These are phyloP conservation scores for Penelope pileata DNA, from an alignment of 2,113 vertebrate species.

Conservation along the genomic window DNA sequence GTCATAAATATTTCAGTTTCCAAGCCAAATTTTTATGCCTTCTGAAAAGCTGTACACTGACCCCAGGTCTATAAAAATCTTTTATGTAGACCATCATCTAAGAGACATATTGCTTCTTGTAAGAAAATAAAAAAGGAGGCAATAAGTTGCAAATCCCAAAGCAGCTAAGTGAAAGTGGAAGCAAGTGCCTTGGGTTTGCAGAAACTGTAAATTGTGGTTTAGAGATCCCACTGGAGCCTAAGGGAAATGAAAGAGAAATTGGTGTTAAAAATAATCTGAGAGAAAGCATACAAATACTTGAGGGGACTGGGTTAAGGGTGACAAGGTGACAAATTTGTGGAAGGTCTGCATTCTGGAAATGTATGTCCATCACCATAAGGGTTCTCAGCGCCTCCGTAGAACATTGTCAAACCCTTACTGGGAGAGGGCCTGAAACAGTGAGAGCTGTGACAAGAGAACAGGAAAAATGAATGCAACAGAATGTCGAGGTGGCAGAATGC, in stretches of 20 bases:
- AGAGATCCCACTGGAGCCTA: slow-evolving; percentile 66
- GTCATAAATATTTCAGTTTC: neutral
- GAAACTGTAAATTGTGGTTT: slow-evolving; percentile 76
- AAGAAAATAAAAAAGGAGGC: slow-evolving; percentile 72
- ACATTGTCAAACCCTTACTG: neutral
- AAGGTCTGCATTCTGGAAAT: neutral
- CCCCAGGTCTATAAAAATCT: slow-evolving; percentile 54
- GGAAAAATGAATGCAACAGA: neutral
- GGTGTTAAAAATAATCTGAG: slow-evolving; percentile 65
- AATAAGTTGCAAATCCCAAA: slow-evolving; percentile 80
- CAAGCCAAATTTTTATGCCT: slow-evolving; percentile 55
- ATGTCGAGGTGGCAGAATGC: neutral
- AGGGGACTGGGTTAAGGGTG: neutral
- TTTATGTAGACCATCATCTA: slow-evolving; percentile 67
- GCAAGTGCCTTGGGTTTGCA: slow-evolving; percentile 63
- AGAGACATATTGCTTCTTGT: slow-evolving; percentile 60
- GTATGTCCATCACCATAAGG: neutral
- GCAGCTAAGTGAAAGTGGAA: slow-evolving; percentile 73
- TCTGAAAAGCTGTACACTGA: slow-evolving; percentile 53
- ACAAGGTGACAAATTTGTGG: neutral
- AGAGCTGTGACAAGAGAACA: neutral
- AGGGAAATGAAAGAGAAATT: slow-evolving; percentile 63
- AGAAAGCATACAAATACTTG: slow-evolving; percentile 30
- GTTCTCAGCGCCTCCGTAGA: neutral
- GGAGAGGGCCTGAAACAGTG: neutral